phyloP scores from a whole-genome alignment of 2,113 vertebrate genomes.

The Campylomormyrus numenius region DNA sequence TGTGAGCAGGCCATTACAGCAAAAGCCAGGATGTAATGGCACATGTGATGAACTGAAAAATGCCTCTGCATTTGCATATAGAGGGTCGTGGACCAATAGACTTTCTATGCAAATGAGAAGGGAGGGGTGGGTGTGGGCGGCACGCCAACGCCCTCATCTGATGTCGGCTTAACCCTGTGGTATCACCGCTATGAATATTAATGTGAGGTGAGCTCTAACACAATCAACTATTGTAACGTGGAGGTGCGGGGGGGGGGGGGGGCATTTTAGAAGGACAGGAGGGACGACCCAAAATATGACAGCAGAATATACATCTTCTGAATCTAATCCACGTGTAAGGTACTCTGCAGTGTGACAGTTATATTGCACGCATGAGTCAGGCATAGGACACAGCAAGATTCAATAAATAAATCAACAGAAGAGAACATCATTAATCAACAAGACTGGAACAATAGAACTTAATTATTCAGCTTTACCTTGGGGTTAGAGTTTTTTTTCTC shows the following conservation, averaged over 20 bases:
- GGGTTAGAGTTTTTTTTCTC: slow-evolving; percentile 50
- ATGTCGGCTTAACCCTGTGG: slow-evolving; percentile 61
- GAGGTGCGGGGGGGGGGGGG: neutral
- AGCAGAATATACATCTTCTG: slow-evolving; percentile 22
- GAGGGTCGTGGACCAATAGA: slow-evolving; percentile 67
- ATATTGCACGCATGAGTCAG: slow-evolving; percentile 40
- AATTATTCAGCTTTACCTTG: slow-evolving; percentile 78
- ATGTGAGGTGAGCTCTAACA: slow-evolving; percentile 43
- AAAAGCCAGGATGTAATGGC: slow-evolving; percentile 32
- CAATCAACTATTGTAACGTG: neutral
- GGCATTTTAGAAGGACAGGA: neutral
- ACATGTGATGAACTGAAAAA: slow-evolving; percentile 52
- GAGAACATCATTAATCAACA: slow-evolving; percentile 28
- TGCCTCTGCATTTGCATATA: slow-evolving; percentile 70
- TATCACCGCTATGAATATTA: slow-evolving; percentile 66
- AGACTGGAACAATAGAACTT: slow-evolving; percentile 35
- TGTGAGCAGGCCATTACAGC: slow-evolving; percentile 42
- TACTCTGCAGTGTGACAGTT: slow-evolving; percentile 49
- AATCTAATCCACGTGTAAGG: slow-evolving; percentile 29
- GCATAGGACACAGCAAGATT: slow-evolving; percentile 29
- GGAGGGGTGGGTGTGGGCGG: no score
- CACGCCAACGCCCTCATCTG: slow-evolving; percentile 72
- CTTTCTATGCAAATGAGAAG: slow-evolving; percentile 76
- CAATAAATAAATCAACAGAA: slow-evolving; percentile 43
- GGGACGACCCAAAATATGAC: slow-evolving; percentile 8